Evolutionary conservation across 2,888 invertebrate species (phyloP).

Genomic region (Euspilapteryx auroguttella): DNA sequence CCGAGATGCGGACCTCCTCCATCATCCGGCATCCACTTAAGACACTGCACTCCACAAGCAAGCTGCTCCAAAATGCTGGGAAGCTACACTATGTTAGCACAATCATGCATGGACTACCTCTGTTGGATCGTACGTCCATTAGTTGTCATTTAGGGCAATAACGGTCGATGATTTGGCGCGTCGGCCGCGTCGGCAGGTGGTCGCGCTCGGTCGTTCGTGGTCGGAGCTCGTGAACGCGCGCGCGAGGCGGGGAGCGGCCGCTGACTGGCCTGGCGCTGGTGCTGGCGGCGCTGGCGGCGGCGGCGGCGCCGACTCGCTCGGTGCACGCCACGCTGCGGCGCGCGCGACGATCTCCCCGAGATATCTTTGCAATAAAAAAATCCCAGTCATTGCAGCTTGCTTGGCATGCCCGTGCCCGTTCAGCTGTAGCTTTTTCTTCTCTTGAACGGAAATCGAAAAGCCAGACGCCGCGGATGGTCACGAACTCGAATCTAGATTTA

Average conservation of each 20-base stretch:
- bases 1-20: slow-evolving; percentile 68
- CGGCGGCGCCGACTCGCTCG: no score
- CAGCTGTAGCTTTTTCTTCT: no score
- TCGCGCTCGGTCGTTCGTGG: slow-evolving; percentile 4
- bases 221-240: slow-evolving; percentile 19
- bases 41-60: slow-evolving; percentile 49
- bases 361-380: slow-evolving; percentile 30
- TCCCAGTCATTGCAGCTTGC: slow-evolving; percentile 9
- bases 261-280: slow-evolving; percentile 20
- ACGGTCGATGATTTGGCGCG: slow-evolving; percentile 35
- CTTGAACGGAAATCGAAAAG: slow-evolving; percentile 24
- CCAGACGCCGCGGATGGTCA: no score
- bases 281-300: slow-evolving; percentile 4
- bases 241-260: slow-evolving; percentile 40
- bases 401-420: no score
- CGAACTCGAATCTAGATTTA: slow-evolving; percentile 29
- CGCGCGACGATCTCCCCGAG: slow-evolving; percentile 40
- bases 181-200: slow-evolving; percentile 14
- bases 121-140: slow-evolving; percentile 39
- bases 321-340: no score
- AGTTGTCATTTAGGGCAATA: slow-evolving; percentile 52
- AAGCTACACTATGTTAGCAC: slow-evolving; percentile 38
- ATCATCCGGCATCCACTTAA: slow-evolving; percentile 43
- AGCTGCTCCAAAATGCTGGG: slow-evolving; percentile 1
- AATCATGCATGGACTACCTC: slow-evolving; percentile 54